These are phyloP conservation scores for Xestobium rufovillosum DNA, from an alignment of 2,888 invertebrate species.

Conservation along the genomic window DNA sequence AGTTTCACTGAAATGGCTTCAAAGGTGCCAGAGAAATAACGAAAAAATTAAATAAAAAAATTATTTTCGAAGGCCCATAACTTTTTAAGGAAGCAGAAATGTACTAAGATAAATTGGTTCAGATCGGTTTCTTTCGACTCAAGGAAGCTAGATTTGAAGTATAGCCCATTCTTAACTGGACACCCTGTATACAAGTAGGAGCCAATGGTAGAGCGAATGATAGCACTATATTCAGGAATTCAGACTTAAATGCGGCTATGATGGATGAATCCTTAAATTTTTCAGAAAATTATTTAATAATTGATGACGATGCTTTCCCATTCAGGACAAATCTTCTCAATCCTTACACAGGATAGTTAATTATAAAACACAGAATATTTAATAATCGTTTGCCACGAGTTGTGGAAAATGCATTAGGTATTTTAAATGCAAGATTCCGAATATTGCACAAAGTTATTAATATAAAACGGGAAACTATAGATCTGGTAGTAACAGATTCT, in stretches of 20 bases:
- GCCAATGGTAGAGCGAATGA: conserved; percentile 2
- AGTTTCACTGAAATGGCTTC: too few relatives aligned
- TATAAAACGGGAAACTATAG: conserved; percentile 3
- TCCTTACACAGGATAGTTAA: conserved; percentile 17
- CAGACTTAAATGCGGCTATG: background rate
- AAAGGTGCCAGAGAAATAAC: too few relatives aligned
- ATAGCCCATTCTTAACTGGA: too few relatives aligned
- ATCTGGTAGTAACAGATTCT: conserved; percentile 14
- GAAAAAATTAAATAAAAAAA: too few relatives aligned
- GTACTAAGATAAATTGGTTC: too few relatives aligned
- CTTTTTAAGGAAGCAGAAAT: too few relatives aligned
- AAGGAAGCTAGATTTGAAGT: too few relatives aligned
- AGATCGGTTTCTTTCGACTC: too few relatives aligned
- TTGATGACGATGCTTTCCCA: conserved; percentile 1
- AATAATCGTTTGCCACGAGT: conserved; percentile 16
- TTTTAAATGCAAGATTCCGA: conserved; percentile 2
- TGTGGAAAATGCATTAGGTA: background rate
- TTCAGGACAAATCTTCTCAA: conserved; percentile 10
- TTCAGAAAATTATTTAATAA: background rate
- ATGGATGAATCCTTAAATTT: background rate
- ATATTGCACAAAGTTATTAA: background rate
- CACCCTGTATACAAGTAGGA: conserved; percentile 2
- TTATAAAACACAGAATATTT: conserved; percentile 17
- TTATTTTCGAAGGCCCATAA: too few relatives aligned
- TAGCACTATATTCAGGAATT: conserved; percentile 1